These are phyloP conservation scores for Drosophila paranaensis DNA, from an alignment of 2,888 invertebrate genomes.

Conservation along the genomic window DNA sequence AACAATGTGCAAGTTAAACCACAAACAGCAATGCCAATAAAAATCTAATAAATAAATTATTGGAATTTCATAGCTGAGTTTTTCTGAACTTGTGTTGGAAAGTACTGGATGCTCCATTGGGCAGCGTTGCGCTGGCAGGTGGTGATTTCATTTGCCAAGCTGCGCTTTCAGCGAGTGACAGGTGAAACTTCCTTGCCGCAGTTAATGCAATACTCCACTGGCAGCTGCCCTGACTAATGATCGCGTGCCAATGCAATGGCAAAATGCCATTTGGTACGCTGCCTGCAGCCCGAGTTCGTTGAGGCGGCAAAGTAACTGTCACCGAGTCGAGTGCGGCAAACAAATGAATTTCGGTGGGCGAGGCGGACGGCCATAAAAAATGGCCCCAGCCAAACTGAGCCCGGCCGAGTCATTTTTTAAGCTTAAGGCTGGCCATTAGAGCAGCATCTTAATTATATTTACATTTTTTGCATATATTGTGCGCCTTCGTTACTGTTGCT, in stretches of 20 bases:
- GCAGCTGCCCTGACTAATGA: slow-evolving; percentile 70
- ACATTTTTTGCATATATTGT: slow-evolving; percentile 62
- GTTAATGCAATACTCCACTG: slow-evolving; percentile 23
- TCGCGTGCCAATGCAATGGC: slow-evolving; percentile 74
- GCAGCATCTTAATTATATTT: slow-evolving; percentile 63
- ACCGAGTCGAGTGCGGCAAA: slow-evolving; percentile 39
- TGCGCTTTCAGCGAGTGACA: slow-evolving; percentile 64
- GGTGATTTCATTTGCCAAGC: slow-evolving; percentile 49
- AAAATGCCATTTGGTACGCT: slow-evolving; percentile 46
- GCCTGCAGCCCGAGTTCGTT: slow-evolving; percentile 13
- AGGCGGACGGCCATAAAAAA: slow-evolving; percentile 41
- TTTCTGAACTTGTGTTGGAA: neutral
- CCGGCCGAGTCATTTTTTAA: slow-evolving; percentile 54
- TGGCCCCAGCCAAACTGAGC: slow-evolving; percentile 9
- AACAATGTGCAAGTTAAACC: neutral
- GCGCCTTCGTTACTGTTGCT: slow-evolving; percentile 4
- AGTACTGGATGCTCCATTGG: neutral
- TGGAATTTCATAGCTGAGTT: neutral
- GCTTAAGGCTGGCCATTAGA: slow-evolving; percentile 52
- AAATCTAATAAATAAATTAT: slow-evolving; percentile 6
- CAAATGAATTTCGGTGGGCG: slow-evolving; percentile 61
- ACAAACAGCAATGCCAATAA: neutral
- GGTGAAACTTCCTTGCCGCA: slow-evolving; percentile 1
- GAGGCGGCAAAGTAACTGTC: slow-evolving; percentile 36
- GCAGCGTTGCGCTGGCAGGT: slow-evolving; percentile 17